Evolutionary conservation across 2,888 invertebrate species (phyloP), one percentile per base, ranked within the genome.

Genomic region (Diadegma fenestrale): DNA sequence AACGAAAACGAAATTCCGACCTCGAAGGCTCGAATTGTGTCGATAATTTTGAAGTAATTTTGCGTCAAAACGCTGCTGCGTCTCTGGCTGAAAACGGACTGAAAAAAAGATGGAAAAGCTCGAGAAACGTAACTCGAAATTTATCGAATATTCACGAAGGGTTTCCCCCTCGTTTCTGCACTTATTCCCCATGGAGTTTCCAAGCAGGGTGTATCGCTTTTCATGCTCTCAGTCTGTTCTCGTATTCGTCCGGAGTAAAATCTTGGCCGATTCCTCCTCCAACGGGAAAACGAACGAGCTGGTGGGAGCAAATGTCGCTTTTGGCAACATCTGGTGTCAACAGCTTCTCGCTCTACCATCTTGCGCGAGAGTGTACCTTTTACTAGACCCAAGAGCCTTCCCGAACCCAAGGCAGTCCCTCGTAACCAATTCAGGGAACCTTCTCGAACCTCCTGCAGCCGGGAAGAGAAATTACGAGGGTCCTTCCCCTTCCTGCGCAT

Each of bases 321-420:
- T 90, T 88, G 88, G 88, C 87, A 91, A 88, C 91, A 91, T 88
- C 90, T 89, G 90, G 88, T 90, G 89, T 91, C 90, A 91, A 91
- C 91, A 89, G 88, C 87, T 82, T 82, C 87, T 87, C n/a, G n/a
- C 84, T 81, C 86, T 77, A 85, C 83, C 86, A 76, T 85, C 88
- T 82, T 79, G 72, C 80, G 81, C 85, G 87, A 86, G 37, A 81
- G 85, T 63, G 79, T 82, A 85, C 79, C 82, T 79, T 85, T 85
- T 82, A 22, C 64, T 30, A 48, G 58, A 66, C 76, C 78, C 71
- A 85, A 89, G 75, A 58, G 82, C 61, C 22, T 51, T 81, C 69
- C 82, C 81, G 80, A 80, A 87, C 30, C 33, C 37, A 33, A 54
- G 69, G 19, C 6, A 6, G 51, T 26, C 22, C 19, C 75, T 78